phyloP scores from a whole-genome alignment of 2,888 invertebrate genomes.

The Linnaemya vulpina region DNA sequence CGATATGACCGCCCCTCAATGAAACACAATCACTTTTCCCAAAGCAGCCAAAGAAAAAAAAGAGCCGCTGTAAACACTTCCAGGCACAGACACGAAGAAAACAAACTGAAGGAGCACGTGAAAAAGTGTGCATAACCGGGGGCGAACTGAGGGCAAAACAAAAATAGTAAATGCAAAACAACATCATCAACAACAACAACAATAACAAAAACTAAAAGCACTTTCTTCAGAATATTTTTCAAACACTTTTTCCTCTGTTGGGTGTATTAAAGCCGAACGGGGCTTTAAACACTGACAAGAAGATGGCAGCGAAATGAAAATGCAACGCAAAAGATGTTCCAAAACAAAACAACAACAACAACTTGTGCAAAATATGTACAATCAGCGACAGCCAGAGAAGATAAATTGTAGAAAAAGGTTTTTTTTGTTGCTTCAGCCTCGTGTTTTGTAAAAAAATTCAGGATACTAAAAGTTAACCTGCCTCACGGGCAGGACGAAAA shows the following conservation, averaged over 20 bases:
- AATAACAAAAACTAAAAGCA: slow-evolving; percentile 13
- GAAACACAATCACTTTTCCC: background rate
- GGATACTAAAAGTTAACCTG: slow-evolving; percentile 29
- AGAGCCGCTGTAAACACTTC: background rate
- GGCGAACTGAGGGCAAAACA: slow-evolving; percentile 6
- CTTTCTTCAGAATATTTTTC: too few species aligned
- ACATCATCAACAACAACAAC: background rate
- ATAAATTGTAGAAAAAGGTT: slow-evolving; percentile 18
- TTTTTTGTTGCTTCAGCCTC: background rate
- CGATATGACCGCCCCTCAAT: background rate
- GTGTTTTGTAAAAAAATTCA: background rate
- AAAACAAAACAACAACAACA: slow-evolving; percentile 10
- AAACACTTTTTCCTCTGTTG: background rate
- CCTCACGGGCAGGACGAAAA: background rate
- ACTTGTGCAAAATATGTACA: slow-evolving; percentile 11
- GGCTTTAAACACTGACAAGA: slow-evolving; percentile 30
- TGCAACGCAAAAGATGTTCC: slow-evolving; percentile 13
- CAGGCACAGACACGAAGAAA: slow-evolving; percentile 11
- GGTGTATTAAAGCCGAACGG: slow-evolving; percentile 26
- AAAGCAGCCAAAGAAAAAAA: background rate
- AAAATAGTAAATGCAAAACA: background rate
- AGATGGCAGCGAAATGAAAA: slow-evolving; percentile 1
- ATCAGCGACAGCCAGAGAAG: slow-evolving; percentile 16
- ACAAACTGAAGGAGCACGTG: background rate
- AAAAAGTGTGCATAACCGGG: slow-evolving; percentile 14